Base-by-base conservation (phyloP, 2,113 vertebrate genomes). In the Corapipo altera region DNA sequence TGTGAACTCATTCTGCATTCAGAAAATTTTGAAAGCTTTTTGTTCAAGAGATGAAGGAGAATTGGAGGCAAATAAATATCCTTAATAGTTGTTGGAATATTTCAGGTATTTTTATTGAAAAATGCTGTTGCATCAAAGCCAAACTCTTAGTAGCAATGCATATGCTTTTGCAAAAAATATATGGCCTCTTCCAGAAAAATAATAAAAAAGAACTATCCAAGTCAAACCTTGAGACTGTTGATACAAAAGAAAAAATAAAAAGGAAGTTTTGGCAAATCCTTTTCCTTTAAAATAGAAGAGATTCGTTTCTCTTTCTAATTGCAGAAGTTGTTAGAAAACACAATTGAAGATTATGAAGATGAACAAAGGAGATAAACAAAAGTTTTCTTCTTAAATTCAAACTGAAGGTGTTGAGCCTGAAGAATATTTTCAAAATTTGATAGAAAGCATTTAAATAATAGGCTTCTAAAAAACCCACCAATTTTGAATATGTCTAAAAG, bases 101-200 rank as follows among this genome's bases (percentile, higher is more conserved):
- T 96, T 95, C 74, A 89, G 84, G 91, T 95, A 92, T 87, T 97
- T 96, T 96, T 94, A 96, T 95, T 95, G 89, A 95, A 96, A 95
- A 96, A 96, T 95, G 80, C 84, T 95, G 87, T 76, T 94, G 84
- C 78, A 91, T 89, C 77, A 93, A 95, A 95, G 94, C 95, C 93
- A 95, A 96, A 82, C 74, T 91, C 69, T 95, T 95, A 92, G 84
- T 87, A 95, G 87, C 41, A 91, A 91, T 92, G 70, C 91, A 95
- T 85, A 93, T 81, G 89, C 41, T 94, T 93, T 95, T 59, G 35
- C 65, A 87, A 95, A 88, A 91, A 91, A 75, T 84, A 87, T 78
- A 84, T 89, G 81, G 52, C 62, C 32, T 57, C 58, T 91, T 92
- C 35, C 52, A 96, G 65, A 92, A 55, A 91, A 91, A 95, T 67